Percentiles rank a stretch among this genome's conserved stretches.
phyloP scores from a whole-genome alignment of 2,888 invertebrate genomes.

The Drosophila neotestacea region DNA sequence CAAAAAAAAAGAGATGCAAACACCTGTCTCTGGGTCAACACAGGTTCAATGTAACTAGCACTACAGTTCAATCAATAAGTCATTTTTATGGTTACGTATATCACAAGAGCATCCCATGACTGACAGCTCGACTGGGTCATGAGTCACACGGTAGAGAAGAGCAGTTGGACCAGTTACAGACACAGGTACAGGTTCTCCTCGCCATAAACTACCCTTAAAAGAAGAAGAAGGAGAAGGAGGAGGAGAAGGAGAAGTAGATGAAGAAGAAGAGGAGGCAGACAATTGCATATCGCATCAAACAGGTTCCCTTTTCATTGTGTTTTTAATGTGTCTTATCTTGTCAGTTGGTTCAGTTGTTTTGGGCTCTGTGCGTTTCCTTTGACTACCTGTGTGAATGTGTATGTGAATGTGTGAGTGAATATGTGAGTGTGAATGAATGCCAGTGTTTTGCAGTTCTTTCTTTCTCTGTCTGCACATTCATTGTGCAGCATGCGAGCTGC shows the following conservation, averaged over 20 bases:
- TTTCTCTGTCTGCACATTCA: slow-evolving; percentile 42
- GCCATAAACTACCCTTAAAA: slow-evolving; percentile 44
- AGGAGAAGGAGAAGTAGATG: background rate
- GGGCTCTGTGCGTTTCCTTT: slow-evolving; percentile 44
- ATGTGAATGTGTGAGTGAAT: slow-evolving; percentile 3
- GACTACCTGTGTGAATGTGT: slow-evolving; percentile 30
- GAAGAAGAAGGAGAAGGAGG: background rate
- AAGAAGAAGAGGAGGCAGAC: slow-evolving; percentile 13
- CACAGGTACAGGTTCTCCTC: slow-evolving; percentile 4
- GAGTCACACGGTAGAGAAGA: slow-evolving; percentile 32
- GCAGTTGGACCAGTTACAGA: background rate
- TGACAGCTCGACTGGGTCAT: slow-evolving; percentile 59
- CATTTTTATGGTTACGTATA: slow-evolving; percentile 17
- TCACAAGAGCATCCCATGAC: slow-evolving; percentile 23
- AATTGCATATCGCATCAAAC: slow-evolving; percentile 55
- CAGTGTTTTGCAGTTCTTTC: slow-evolving; percentile 28
- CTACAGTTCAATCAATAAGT: slow-evolving; percentile 28
- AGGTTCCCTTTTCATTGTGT: slow-evolving; percentile 55
- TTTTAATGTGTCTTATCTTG: slow-evolving; percentile 52
- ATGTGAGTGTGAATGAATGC: background rate
- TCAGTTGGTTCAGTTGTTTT: slow-evolving; percentile 38
- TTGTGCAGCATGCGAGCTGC: slow-evolving; percentile 35
- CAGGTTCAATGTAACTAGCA: slow-evolving; percentile 36
- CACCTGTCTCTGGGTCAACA: slow-evolving; percentile 48
- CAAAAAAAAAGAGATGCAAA: slow-evolving; percentile 14